phyloP scores from a whole-genome alignment of 2,113 vertebrate species.

The Erythrocebus patas region DNA sequence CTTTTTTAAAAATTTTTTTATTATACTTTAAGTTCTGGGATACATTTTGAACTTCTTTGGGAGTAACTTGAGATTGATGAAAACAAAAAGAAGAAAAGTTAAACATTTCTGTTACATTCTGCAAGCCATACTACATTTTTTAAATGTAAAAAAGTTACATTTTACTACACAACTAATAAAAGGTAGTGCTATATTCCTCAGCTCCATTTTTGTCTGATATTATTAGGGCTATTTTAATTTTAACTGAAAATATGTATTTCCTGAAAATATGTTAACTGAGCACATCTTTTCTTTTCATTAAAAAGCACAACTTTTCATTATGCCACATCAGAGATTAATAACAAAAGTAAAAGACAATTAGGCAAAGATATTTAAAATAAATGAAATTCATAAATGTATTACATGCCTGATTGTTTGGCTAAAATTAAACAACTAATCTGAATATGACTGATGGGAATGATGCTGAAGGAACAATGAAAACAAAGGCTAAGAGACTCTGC shows the following conservation, averaged over 20 bases:
- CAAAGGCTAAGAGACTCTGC: slow-evolving; percentile 36
- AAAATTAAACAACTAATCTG: slow-evolving; percentile 81
- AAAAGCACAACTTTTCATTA: slow-evolving; percentile 51
- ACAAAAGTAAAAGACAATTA: slow-evolving; percentile 78
- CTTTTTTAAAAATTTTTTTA: not conserved
- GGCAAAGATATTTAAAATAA: slow-evolving; percentile 76
- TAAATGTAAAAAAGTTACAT: not conserved
- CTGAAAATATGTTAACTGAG: slow-evolving; percentile 69
- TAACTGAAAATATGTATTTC: slow-evolving; percentile 61
- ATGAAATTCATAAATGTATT: slow-evolving; percentile 74
- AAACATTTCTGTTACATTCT: not conserved
- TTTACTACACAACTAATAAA: slow-evolving; percentile 17
- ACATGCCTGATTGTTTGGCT: slow-evolving; percentile 69
- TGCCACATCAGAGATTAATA: slow-evolving; percentile 70
- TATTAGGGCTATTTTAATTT: slow-evolving; percentile 62
- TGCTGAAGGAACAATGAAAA: slow-evolving; percentile 69
- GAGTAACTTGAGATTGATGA: not conserved
- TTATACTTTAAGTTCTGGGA: too few relatives aligned
- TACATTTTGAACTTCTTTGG: not conserved
- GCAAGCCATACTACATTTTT: not conserved
- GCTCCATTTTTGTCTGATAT: slow-evolving; percentile 51
- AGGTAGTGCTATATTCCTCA: slow-evolving; percentile 43
- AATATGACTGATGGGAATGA: slow-evolving; percentile 74
- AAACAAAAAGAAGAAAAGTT: slow-evolving; percentile 43
- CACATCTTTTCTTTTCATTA: slow-evolving; percentile 63